Evolutionary conservation across 2,888 invertebrate species (phyloP), one percentile per base, ranked within the genome.

Genomic region (Drosophila infuscata): DNA sequence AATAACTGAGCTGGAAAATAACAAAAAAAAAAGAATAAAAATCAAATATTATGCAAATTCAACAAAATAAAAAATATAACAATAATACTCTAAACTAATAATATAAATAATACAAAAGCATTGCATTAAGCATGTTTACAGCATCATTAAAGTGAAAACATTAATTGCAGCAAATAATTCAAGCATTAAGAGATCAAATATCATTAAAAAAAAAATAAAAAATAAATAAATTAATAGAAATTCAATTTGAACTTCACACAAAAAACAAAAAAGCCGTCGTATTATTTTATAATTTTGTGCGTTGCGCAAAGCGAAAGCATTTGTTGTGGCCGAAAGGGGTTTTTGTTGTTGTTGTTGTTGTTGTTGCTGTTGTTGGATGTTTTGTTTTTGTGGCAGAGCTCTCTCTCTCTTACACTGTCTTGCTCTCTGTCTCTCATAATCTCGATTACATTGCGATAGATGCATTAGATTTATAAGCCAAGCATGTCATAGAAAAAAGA

Each of bases 401-500:
- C 41, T 43, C 20, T 41, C 41, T 43, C 43, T 12, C 43, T 43
- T n/a, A 20, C n/a, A 9, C 17, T 17, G 2, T 17, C 41, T 58
- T 33, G 73, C 56, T 68, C 60, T 70, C 1, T 41, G 29, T 57
- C 61, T 76, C 70, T 72, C 73, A 71, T 20, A 65, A 48, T 51
- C 88, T 84, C 89, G 85, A 65, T 76, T 82, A 88, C 74, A 90
- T 74, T 86, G 90, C 88, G 78, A 86, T 86, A 86, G 87, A 78
- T 68, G 89, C 87, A 77, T 88, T 81, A 88, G 79, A 74, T 72
- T 82, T 77, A 90, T 61, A 92, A 91, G 92, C 92, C 92, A 92
- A 89, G 91, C 92, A 89, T 87, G 89, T 91, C 92, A 91, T 81
- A 91, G 89, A 92, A 92, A 89, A 92, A 81, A 92, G 89, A 91